Conservation (phyloP, 1,140 invertebrate genomes). For the Aphidius gifuensis region DNA sequence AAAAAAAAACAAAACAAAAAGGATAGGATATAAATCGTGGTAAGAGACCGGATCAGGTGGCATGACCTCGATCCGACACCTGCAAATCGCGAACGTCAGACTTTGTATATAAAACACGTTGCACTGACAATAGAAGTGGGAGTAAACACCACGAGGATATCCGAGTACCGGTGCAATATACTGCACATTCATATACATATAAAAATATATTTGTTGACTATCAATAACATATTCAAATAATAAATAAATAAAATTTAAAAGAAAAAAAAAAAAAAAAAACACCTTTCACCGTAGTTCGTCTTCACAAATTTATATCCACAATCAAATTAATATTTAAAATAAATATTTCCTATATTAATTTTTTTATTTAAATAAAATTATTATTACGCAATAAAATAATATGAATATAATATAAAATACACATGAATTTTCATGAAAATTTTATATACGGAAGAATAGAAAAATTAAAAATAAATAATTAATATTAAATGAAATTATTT, state of each 20-base stretch:
- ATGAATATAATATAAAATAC: no score
- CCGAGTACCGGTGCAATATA: neutral
- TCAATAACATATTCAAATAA: no score
- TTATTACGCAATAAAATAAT: no score
- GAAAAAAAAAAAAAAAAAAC: no score
- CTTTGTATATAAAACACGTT: slow-evolving; percentile 13
- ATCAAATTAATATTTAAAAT: no score
- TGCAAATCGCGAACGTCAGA: slow-evolving; percentile 18
- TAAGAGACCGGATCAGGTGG: slow-evolving; percentile 18
- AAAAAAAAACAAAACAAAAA: neutral
- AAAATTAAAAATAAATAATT: neutral
- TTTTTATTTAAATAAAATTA: no score
- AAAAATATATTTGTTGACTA: no score
- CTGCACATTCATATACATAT: neutral
- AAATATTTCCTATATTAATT: no score
- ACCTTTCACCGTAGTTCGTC: no score
- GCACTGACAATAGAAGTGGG: slow-evolving; percentile 6
- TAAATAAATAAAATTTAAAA: no score
- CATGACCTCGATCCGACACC: slow-evolving; percentile 26
- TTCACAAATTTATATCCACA: no score
- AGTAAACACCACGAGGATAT: neutral
- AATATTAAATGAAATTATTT: neutral
- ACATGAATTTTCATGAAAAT: no score
- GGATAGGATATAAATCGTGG: neutral
- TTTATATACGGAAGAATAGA: neutral